Conservation (phyloP, 2,797 vertebrate species). For the Semotilus atromaculatus region DNA sequence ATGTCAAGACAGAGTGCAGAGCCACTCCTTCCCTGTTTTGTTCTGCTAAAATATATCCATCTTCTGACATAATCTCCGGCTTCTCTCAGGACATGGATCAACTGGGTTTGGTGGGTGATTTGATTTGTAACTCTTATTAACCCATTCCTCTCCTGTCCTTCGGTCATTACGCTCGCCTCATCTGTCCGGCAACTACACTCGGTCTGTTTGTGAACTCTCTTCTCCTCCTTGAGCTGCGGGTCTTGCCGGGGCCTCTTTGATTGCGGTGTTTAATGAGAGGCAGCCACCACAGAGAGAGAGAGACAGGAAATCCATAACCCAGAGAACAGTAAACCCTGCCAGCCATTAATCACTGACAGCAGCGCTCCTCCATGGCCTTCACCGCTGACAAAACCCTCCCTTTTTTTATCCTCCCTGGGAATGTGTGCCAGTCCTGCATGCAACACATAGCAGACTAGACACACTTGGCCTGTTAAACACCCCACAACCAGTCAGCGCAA, state of each 20-base stretch:
- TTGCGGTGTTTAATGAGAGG: conserved; percentile 67
- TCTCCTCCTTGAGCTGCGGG: conserved; percentile 48
- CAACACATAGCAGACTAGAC: conserved; percentile 48
- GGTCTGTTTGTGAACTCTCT: conserved; percentile 37
- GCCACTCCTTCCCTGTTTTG: conserved; percentile 43
- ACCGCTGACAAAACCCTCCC: conserved; percentile 61
- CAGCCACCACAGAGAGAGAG: conserved; percentile 63
- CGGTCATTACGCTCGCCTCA: conserved; percentile 43
- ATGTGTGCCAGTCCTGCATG: conserved; percentile 41
- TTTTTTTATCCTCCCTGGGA: conserved; percentile 61
- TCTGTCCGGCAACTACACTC: conserved; percentile 36
- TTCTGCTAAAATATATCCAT: conserved; percentile 39
- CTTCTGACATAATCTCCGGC: conserved; percentile 39
- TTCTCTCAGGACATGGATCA: conserved; percentile 40
- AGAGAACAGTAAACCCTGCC: conserved; percentile 67
- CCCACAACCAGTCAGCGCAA: conserved; percentile 34
- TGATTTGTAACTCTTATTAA: conserved; percentile 56
- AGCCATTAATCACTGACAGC: conserved; percentile 67
- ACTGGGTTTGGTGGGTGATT: conserved; percentile 33
- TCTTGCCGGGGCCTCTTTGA: conserved; percentile 61
- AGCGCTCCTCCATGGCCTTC: conserved; percentile 64
- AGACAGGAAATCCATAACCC: conserved; percentile 69
- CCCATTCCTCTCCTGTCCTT: conserved; percentile 51
- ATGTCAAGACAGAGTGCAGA: conserved; percentile 37
- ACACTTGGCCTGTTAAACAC: conserved; percentile 55